Conservation (phyloP, 1,140 invertebrate species). For the Helicoverpa zea region DNA sequence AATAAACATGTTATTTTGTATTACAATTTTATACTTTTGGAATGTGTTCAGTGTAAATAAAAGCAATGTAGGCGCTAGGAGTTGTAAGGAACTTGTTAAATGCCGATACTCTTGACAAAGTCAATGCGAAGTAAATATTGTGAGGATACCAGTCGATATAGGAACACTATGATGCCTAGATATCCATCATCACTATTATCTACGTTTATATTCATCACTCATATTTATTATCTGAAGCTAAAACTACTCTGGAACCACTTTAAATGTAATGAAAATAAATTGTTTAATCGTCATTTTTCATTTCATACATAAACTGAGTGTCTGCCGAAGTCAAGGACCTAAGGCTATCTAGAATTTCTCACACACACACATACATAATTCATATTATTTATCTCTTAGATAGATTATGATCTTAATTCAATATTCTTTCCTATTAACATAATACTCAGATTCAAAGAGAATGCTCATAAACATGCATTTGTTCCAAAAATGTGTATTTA, state of each 20-base stretch:
- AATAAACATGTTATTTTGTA: conserved; percentile 76
- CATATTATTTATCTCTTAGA: not conserved
- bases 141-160: not conserved
- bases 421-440: conserved; percentile 10
- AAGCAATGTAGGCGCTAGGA: conserved; percentile 6
- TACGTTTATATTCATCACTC: too few species aligned
- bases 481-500: conserved; percentile 69
- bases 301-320: too few species aligned
- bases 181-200: too few species aligned
- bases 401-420: conserved; percentile 2
- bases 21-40: conserved; percentile 64
- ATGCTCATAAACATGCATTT: conserved; percentile 30
- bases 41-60: conserved; percentile 51
- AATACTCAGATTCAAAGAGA: conserved; percentile 42
- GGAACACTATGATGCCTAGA: not conserved
- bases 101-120: conserved; percentile 34
- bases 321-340: too few species aligned
- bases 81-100: not conserved
- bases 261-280: too few species aligned
- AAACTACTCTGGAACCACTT: too few species aligned
- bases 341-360: too few species aligned
- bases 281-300: too few species aligned
- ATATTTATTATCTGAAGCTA: too few species aligned
- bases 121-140: not conserved
- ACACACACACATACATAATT: too few species aligned